A percentile compares a stretch with the other conserved stretches of the same genome.
Evolutionary conservation across 2,797 vertebrate genomes (phyloP).

Genomic region (Amblyraja radiata): DNA sequence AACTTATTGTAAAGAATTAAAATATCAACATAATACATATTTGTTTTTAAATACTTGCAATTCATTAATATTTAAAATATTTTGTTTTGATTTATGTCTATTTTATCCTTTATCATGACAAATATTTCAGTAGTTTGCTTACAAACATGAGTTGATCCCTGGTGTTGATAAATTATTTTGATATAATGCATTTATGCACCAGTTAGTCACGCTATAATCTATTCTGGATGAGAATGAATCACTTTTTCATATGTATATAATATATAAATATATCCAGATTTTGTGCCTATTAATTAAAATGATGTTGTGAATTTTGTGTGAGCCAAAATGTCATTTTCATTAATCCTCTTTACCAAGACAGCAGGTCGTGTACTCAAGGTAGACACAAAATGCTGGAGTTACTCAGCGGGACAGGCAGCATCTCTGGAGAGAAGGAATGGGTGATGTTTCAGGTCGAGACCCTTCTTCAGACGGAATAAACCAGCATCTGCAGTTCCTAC

Average conservation of each 20-base stretch:
- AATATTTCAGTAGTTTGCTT: not conserved
- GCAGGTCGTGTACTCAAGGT: not conserved
- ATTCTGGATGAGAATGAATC: not conserved
- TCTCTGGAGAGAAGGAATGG: no score
- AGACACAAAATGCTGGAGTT: no score
- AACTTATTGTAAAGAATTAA: slow-evolving; percentile 8
- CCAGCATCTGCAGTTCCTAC: no score
- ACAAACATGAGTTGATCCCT: not conserved
- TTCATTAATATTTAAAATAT: not conserved
- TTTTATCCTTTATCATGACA: not conserved
- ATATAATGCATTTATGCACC: not conserved
- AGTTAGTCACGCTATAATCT: not conserved
- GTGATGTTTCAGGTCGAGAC: no score
- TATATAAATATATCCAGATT: not conserved
- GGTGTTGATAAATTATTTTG: not conserved
- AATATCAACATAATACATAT: not conserved
- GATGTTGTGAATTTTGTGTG: not conserved
- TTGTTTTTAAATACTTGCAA: slow-evolving; percentile 21
- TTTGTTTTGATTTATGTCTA: not conserved
- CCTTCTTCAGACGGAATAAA: no score
- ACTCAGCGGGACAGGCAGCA: no score
- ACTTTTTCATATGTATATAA: not conserved
- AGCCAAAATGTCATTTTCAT: slow-evolving; percentile 19
- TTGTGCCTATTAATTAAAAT: slow-evolving; percentile 11
- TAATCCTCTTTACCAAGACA: not conserved